Percentiles rank a stretch among this genome's conserved stretches.
Conservation (phyloP, 2,888 invertebrate genomes). For the Spisula subtruncata region DNA sequence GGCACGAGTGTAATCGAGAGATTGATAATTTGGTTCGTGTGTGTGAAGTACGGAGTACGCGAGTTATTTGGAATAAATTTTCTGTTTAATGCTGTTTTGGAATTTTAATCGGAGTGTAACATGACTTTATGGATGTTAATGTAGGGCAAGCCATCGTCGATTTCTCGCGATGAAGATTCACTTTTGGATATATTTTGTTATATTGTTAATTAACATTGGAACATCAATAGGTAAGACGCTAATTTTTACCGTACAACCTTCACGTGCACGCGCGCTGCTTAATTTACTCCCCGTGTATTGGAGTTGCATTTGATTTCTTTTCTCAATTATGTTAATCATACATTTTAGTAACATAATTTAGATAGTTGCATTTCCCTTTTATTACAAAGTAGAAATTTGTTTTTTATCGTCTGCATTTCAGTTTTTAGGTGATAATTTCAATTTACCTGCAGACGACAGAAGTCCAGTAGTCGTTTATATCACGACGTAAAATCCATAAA, state of each 20-base stretch:
- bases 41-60: constrained; percentile 6
- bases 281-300: not conserved
- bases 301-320: not conserved
- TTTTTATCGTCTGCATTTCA: too few relatives aligned
- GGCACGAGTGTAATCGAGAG: constrained; percentile 48
- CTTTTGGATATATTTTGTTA: constrained; percentile 55
- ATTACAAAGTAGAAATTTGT: too few relatives aligned
- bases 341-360: too few relatives aligned
- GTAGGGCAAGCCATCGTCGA: constrained; percentile 30
- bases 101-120: constrained; percentile 40
- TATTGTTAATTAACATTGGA: constrained; percentile 44
- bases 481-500: too few relatives aligned
- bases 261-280: not conserved
- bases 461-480: too few relatives aligned
- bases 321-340: not conserved
- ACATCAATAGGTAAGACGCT: constrained; percentile 52
- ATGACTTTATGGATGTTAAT: constrained; percentile 45
- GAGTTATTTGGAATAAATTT: constrained; percentile 28
- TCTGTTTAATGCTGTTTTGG: constrained; percentile 2
- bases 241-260: constrained; percentile 40
- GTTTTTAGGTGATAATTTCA: too few relatives aligned
- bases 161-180: constrained; percentile 53
- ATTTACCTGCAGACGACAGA: too few relatives aligned
- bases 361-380: too few relatives aligned
- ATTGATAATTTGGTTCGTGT: constrained; percentile 32